Base-by-base conservation (phyloP, 1,140 invertebrate species). In the Hesperophylax magnus region DNA sequence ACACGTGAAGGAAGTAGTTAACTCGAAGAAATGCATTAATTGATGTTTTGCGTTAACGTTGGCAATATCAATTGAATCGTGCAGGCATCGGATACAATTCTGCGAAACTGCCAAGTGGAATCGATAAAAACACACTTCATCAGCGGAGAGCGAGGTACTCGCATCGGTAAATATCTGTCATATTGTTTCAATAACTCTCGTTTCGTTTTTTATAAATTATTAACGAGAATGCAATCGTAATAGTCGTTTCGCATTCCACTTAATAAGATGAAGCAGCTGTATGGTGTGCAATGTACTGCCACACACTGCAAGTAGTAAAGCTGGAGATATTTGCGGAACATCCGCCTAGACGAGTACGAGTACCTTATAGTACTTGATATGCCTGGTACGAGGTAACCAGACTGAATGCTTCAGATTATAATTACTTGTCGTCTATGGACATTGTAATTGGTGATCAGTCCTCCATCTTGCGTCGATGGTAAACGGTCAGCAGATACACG, bases 381-480 rank as follows among this genome's bases (percentile, higher is more conserved):
- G 14, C 39, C 39, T 47, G 39, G 11, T 47, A 14, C 34, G 34
- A 34, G 34, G 34, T 6, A 34, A 34, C 0, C 34, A 34, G 34
- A 34, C 34, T 34, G 39, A 47, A 47, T 47, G 39, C 39, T 76
- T 17, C 56, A 39, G 72, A 58, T 72, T 72, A 72, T 76, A 76
- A 76, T 76, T 76, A 76, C 54, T 24, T 56, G 18, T 76, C 72
- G n/a, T 76, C 72, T 76, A 76, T 76, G 72, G 72, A 76, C 72
- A 76, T 58, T 34, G 72, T 76, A 76, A 76, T 76, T 76, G 56
- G 27, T 76, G 72, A 76, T 72, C 69, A 18, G 17, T 58, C 27
- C 56, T 17, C 56, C 54, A 76, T 76, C 53, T 69, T 69, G 24
- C 39, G 15, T 39, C 31, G 65, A 34, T n/a, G 39, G 65, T n/a